phyloP scores from a whole-genome alignment of 2,797 vertebrate species.

The Falco peregrinus region DNA sequence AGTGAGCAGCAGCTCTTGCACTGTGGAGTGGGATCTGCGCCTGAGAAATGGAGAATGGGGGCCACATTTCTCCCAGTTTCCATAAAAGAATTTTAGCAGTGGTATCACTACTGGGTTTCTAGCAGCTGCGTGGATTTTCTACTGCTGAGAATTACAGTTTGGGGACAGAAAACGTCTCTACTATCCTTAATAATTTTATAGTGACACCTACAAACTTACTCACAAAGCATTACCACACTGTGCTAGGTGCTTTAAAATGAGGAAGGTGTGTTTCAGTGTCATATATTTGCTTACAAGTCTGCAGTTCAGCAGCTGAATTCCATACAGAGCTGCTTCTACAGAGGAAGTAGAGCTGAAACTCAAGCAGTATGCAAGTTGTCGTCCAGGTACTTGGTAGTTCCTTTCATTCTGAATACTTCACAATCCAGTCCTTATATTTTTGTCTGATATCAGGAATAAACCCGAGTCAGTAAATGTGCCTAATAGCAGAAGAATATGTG shows the following conservation, averaged over 20 bases:
- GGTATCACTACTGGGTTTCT: not conserved
- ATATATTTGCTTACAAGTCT: not conserved
- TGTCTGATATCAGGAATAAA: not conserved
- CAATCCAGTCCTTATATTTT: not conserved
- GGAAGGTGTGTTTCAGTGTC: not conserved
- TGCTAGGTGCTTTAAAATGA: not conserved
- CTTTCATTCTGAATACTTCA: not conserved
- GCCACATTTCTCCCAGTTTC: not conserved
- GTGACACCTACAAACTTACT: not conserved
- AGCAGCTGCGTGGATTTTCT: not conserved
- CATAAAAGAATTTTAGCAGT: not conserved
- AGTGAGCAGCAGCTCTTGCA: not conserved
- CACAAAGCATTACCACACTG: not conserved
- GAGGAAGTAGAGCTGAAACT: not conserved
- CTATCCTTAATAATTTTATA: not conserved
- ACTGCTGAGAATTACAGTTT: not conserved
- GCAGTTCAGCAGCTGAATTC: not conserved
- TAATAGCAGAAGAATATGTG: not conserved
- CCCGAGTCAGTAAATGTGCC: not conserved
- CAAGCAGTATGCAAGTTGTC: not conserved
- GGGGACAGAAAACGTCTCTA: not conserved
- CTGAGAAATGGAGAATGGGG: not conserved
- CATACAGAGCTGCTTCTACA: not conserved
- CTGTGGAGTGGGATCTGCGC: accelerated
- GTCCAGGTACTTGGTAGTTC: not conserved